Conservation (phyloP, 37 sponge, comb jelly and placozoan species). For the Halisarca cf. caerulea region DNA sequence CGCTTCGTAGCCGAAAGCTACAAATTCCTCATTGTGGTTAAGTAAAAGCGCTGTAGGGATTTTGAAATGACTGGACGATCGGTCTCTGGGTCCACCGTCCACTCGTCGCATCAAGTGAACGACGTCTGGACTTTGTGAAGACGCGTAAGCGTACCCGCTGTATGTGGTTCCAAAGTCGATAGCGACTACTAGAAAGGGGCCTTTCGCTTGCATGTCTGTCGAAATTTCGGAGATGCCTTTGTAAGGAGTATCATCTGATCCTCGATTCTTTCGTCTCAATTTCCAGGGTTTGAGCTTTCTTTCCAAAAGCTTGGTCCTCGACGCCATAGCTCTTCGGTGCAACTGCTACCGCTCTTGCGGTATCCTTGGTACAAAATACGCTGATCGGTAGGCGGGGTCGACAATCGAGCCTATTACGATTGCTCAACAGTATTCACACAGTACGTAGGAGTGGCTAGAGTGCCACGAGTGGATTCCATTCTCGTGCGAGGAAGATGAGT, state of each 20-base stretch:
- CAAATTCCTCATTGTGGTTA: constrained; percentile 47
- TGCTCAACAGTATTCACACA: background rate
- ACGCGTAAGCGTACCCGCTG: constrained; percentile 79
- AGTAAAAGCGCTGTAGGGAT: constrained; percentile 61
- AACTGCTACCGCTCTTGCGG: too few relatives aligned
- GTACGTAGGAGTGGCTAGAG: background rate
- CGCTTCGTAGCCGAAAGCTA: constrained; percentile 75
- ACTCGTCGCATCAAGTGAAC: constrained; percentile 58
- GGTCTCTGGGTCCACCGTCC: constrained; percentile 15
- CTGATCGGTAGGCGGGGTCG: too few relatives aligned
- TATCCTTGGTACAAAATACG: too few relatives aligned
- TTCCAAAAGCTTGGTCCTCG: too few relatives aligned
- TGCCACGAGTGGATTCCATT: background rate
- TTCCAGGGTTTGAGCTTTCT: constrained; percentile 2
- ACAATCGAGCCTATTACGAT: too few relatives aligned
- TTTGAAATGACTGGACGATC: constrained; percentile 30
- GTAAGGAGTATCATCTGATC: background rate
- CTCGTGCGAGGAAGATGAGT: background rate
- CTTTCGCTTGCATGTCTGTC: background rate
- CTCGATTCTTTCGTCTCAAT: background rate
- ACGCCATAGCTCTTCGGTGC: too few relatives aligned
- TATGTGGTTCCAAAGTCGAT: constrained; percentile 76
- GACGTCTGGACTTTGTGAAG: constrained; percentile 39
- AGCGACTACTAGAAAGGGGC: constrained; percentile 45
- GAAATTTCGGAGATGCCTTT: background rate